Base-by-base conservation (phyloP, 2,797 vertebrate genomes). In the Diglossa cyanea region DNA sequence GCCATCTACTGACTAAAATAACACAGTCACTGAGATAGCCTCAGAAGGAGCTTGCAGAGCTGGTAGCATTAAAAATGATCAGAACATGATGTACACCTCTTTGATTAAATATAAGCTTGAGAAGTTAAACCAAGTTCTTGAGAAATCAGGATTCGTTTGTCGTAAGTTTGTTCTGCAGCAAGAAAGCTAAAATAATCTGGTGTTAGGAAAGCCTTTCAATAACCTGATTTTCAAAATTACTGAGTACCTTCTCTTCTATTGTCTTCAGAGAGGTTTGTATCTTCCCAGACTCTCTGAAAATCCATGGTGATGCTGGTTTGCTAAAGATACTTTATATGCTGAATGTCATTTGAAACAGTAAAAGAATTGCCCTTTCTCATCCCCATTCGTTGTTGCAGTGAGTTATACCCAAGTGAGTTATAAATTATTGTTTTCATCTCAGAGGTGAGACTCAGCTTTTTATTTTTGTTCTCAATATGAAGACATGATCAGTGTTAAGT, bases 1-100 rank as follows among this genome's bases (percentile, higher is more conserved):
- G 93, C 92, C 88, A 94, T 93, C 95, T 95, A 92, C 92, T 94
- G 94, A 91, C 92, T 92, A n/a, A 94, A 95, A 78, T 93, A 90
- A 84, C 70, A 37, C 57, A 88, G 31, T 89, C 86, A 71, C 54
- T 15, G 10, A 53, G 31, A 67, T 7, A 60, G 61, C 54, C 63
- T 93, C 76, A 39, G 23, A 91, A 85, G 80, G 63, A 66, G 60
- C 55, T 88, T 63, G 50, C 61, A 45, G 79, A 67, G 35, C 79
- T 87, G 61, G 26, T 33, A 78, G 54, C 68, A 57, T 78, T 95
- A 81, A 54, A 78, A 94, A 84, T 55, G 18, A 57, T 75, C 33
- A 55, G 71, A 62, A 66, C 30, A 12, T 90, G 82, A 20, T 51
- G 67, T 90, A 73, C 55, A 54, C 31, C 31, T 88, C 62, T 93